Base-by-base conservation (phyloP, 2,113 vertebrate genomes). In the Melanerpes formicivorus region DNA sequence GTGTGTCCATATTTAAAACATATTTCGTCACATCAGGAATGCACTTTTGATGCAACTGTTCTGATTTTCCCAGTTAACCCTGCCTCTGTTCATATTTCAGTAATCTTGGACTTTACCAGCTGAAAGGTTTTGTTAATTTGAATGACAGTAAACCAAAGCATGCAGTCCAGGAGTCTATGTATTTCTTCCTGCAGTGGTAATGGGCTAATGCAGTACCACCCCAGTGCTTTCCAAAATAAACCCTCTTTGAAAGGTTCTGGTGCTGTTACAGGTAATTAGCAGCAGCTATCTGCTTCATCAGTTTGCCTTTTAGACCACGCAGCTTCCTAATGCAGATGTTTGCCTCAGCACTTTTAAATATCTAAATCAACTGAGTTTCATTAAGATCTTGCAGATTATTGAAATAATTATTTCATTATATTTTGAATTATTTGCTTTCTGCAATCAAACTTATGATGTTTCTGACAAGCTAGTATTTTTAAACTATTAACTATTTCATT, bases 381-480 rank as follows among this genome's bases (percentile, higher is more conserved):
- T 67, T 46, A 79, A 62, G 19, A 23, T 18, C 13, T 52, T 64
- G 17, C 0, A 55, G 29, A 42, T 42, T 29, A 70, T n/a, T 58
- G 23, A 90, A 80, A 74, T 52, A 78, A 77, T 64, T 85, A 29
- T 14, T 63, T 46, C 74, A 59, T 63, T 66, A 6, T 19, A 10
- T 64, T 86, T 75, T 71, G 11, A 40, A 56, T 59, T 69, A 34
- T 74, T 80, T 81, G 29, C 40, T 69, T 42, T 78, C 63, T 76
- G 29, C 8, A 73, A 5, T 16, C 10, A 32, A 78, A 59, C 0
- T 1, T 42, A 52, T 0, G 0, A 79, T 15, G 26, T 64, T 76
- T 80, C 34, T 72, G n/a, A 32, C 16, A 48, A 73, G 12, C 10
- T 9, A 67, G 21, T 40, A 18, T 71, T 81, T 88, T 80, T 52